phyloP scores from a whole-genome alignment of 2,113 vertebrate genomes.

The Chloropsis cyanopogon region DNA sequence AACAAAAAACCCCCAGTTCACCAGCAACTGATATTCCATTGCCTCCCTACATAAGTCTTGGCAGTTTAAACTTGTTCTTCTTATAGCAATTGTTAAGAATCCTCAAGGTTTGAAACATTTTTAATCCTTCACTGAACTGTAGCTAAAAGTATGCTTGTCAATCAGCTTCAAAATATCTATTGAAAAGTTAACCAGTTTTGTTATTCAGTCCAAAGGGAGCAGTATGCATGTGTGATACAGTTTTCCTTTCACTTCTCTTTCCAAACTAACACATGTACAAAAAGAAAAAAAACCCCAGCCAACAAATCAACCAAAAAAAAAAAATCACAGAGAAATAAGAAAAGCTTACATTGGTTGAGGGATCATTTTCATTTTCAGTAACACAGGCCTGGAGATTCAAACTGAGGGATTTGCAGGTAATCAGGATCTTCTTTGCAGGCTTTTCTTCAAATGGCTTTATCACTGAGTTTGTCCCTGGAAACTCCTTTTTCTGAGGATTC shows the following conservation, averaged over 20 bases:
- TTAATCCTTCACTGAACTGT: neutral
- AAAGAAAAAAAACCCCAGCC: neutral
- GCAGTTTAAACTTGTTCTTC: neutral
- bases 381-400: slow-evolving; percentile 92
- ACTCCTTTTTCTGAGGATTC: slow-evolving; percentile 81
- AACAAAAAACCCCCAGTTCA: neutral
- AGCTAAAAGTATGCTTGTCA: neutral
- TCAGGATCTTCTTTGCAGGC: slow-evolving; percentile 86
- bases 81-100: neutral
- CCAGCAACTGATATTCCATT: neutral
- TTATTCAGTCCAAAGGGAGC: neutral
- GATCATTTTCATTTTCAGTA: slow-evolving; percentile 87
- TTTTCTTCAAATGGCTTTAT: slow-evolving; percentile 91
- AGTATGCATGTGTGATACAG: accelerated
- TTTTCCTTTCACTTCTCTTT: neutral
- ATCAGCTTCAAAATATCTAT: neutral
- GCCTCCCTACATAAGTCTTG: neutral
- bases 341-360: slow-evolving; percentile 86
- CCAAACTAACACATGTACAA: neutral
- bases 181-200: neutral
- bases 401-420: slow-evolving; percentile 85
- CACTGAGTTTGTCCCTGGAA: slow-evolving; percentile 64
- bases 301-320: neutral
- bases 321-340: neutral
- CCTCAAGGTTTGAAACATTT: neutral